phyloP scores from a whole-genome alignment of 2,888 invertebrate genomes.

The Argyresthia goedartella region DNA sequence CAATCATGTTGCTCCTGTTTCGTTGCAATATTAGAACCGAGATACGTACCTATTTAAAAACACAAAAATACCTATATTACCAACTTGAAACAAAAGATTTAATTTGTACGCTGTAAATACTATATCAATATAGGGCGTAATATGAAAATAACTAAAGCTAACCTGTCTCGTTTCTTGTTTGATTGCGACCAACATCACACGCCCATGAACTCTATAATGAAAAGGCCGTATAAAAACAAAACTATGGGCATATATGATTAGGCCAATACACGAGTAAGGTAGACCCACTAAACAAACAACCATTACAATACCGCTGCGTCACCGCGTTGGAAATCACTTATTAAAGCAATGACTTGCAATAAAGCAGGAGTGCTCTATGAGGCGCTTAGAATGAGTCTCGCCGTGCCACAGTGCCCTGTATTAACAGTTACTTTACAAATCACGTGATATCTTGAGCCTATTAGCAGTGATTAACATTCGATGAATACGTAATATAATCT shows the following conservation, averaged over 20 bases:
- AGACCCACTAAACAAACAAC: slow-evolving; percentile 70
- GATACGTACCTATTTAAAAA: too few species aligned
- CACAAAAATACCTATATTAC: too few species aligned
- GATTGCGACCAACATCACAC: slow-evolving; percentile 66
- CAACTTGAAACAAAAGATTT: too few species aligned
- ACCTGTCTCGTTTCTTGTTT: slow-evolving; percentile 68
- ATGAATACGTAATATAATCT: too few species aligned
- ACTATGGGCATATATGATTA: slow-evolving; percentile 70
- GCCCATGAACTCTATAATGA: slow-evolving; percentile 70
- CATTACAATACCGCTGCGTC: slow-evolving; percentile 63
- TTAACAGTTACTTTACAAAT: background rate
- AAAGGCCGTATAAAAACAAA: slow-evolving; percentile 66
- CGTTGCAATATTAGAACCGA: too few species aligned
- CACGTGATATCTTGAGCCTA: background rate
- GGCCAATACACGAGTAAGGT: slow-evolving; percentile 69
- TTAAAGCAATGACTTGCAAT: slow-evolving; percentile 65
- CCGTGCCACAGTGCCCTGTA: background rate
- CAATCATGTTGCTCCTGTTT: too few species aligned
- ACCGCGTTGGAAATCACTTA: slow-evolving; percentile 68
- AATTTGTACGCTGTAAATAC: too few species aligned
- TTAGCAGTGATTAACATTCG: too few species aligned
- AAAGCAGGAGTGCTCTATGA: slow-evolving; percentile 48
- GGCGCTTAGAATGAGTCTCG: slow-evolving; percentile 11
- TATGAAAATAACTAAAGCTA: slow-evolving; percentile 52
- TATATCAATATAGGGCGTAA: slow-evolving; percentile 25